Evolutionary conservation across 2,797 vertebrate species (phyloP), one percentile per base, ranked within the genome.

Genomic region (Chrysocyon brachyurus): DNA sequence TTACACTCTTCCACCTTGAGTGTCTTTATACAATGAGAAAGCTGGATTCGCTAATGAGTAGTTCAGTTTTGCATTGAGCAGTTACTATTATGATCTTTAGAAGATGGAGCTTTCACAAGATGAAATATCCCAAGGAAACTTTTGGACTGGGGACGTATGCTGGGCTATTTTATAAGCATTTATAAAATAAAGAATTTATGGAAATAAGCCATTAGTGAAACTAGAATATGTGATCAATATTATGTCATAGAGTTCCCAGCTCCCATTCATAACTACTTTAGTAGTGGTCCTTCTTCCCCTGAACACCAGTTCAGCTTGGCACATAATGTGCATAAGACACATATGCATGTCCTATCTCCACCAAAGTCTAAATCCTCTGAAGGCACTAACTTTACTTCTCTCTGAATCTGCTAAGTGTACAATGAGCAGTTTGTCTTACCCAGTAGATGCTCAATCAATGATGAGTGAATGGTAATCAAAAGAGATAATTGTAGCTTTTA

Each of bases 361-460:
- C 6, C 15, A 40, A 87, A 77, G 3, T 46, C 57, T 16, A 24
- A 36, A 81, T n/a, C 91, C 87, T 85, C 70, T 87, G 28, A 61
- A 93, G 95, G 40, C 70, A 86, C 46, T 5, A 9, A 56, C 63
- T 84, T 95, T 36, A 9, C 57, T 81, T 24, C 40, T 66, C 26
- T 92, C 77, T 86, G 7, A 33, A 10, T 40, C 54, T 66, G 40
- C 83, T 70, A 12, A 19, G 6, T 83, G 46, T 2, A 4, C 33
- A 36, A n/a, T 0, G 5, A 28, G 59, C 90, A 64, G 96, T 86
- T 88, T 84, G 91, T 54, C 36, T 16, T 84, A 33, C 24, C 17
- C 90, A 28, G 87, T 63, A 61, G 73, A 84, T n/a, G 70, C 61
- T 84, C 87, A 54, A 46, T 81, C 87, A 84, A 75, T 81, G 93